Percentiles rank a stretch among this genome's conserved stretches.
These are phyloP conservation scores for Hozukius guyotensis DNA, from an alignment of 2,797 vertebrate genomes.

Conservation along the genomic window DNA sequence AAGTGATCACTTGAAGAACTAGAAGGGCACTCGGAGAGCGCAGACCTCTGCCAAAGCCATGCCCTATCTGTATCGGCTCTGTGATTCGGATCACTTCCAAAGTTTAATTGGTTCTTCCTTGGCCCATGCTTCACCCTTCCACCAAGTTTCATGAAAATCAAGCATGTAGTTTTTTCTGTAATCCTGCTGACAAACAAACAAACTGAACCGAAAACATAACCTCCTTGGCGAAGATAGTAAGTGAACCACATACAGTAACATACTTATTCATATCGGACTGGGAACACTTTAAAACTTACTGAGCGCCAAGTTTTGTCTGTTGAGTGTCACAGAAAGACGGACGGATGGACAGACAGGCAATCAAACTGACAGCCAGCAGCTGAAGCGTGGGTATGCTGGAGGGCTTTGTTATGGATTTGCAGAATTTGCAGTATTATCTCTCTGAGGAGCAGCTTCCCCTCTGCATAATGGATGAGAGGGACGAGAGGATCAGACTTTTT, in stretches of 20 bases:
- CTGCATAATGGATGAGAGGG: conserved; percentile 75
- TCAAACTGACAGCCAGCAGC: conserved; percentile 50
- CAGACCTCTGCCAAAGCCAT: neutral
- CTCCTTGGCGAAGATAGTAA: conserved; percentile 5
- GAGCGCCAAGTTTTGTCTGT: conserved; percentile 6
- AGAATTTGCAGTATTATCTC: conserved; percentile 68
- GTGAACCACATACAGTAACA: conserved; percentile 3
- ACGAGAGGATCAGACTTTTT: conserved; percentile 50
- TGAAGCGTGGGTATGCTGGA: conserved; percentile 43
- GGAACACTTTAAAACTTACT: neutral
- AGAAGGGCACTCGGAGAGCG: neutral
- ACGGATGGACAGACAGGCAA: conserved; percentile 1
- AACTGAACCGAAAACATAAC: neutral
- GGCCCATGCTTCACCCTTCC: neutral
- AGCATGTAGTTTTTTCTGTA: neutral
- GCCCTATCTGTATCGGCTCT: neutral
- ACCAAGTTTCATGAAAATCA: neutral
- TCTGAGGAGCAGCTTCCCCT: conserved; percentile 49
- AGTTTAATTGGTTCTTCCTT: neutral
- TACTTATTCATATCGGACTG: neutral
- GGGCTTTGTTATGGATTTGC: conserved; percentile 66
- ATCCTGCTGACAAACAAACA: neutral
- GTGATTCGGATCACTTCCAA: neutral
- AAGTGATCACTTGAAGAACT: conserved; percentile 19
- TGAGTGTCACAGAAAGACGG: conserved; percentile 12